A percentile compares a stretch with the other conserved stretches of the same genome.
Evolutionary conservation across 1,140 invertebrate species (phyloP).

Genomic region (Myzus persicae): DNA sequence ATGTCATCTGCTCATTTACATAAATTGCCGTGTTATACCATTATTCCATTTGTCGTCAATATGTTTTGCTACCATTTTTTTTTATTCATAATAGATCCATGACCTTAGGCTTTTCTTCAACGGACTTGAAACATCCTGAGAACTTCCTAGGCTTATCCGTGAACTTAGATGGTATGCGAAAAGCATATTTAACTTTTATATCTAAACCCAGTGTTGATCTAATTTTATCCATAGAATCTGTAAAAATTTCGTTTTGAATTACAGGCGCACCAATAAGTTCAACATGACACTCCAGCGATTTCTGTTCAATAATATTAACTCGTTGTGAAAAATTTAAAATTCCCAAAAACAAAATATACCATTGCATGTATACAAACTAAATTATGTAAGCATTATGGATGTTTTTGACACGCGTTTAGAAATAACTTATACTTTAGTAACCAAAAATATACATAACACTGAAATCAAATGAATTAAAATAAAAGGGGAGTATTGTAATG

Average conservation of each 20-base stretch:
- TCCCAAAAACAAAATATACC: too few relatives aligned
- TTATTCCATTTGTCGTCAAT: neutral
- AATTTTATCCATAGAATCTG: neutral
- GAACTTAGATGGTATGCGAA: neutral
- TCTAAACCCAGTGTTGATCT: neutral
- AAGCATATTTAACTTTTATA: neutral
- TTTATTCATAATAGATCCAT: constrained; percentile 9
- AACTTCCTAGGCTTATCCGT: neutral
- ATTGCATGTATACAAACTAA: too few relatives aligned
- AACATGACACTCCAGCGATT: neutral
- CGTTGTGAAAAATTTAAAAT: neutral
- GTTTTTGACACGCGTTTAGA: too few relatives aligned
- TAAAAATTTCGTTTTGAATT: neutral
- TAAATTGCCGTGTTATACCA: constrained; percentile 2
- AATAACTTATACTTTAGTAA: too few relatives aligned
- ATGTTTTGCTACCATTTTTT: neutral
- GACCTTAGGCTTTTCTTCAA: neutral
- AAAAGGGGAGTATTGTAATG: too few relatives aligned
- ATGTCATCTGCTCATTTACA: constrained; percentile 15
- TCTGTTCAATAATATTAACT: neutral
- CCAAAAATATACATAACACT: too few relatives aligned
- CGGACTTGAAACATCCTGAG: neutral
- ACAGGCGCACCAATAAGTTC: neutral
- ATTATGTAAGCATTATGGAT: too few relatives aligned
- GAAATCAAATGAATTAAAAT: too few relatives aligned